A percentile compares a stretch with the other conserved stretches of the same genome.
These are phyloP conservation scores for Muscicapa comitata DNA, from an alignment of 2,797 vertebrate genomes.

Conservation along the genomic window DNA sequence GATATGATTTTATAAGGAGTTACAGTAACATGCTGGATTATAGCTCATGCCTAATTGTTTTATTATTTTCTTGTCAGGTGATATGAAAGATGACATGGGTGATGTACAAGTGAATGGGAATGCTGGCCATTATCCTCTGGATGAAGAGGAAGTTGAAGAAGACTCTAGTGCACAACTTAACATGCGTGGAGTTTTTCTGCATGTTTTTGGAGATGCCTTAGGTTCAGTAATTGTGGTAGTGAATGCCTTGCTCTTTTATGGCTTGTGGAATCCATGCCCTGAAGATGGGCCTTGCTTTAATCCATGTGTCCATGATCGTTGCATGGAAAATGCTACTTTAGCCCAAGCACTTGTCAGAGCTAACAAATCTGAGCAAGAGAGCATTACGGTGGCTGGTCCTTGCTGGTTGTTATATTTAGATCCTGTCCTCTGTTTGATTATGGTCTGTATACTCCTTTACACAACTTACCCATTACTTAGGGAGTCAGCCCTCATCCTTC, in stretches of 20 bases:
- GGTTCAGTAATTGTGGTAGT: conserved; percentile 97
- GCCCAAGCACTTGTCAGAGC: conserved; percentile 6
- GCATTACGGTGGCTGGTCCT: conserved; percentile 76
- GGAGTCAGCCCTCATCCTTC: conserved; percentile 96
- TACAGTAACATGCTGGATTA: not conserved
- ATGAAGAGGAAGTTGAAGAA: conserved; percentile 71
- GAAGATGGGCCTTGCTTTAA: conserved; percentile 79
- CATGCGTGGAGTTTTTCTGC: conserved; percentile 98
- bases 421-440: conserved; percentile 91
- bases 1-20: not conserved
- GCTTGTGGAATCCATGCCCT: conserved; percentile 87
- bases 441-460: conserved; percentile 94
- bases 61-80: conserved; percentile 67
- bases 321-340: conserved; percentile 77
- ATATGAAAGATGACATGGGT: conserved; percentile 70
- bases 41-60: not conserved
- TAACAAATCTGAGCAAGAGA: conserved; percentile 7
- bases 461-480: conserved; percentile 96
- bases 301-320: conserved; percentile 81
- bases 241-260: conserved; percentile 88
- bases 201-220: conserved; percentile 94
- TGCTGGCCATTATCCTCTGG: conserved; percentile 76
- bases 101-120: conserved; percentile 89
- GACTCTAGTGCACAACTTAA: conserved; percentile 87
- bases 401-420: conserved; percentile 98